phyloP scores from a whole-genome alignment of 2,113 vertebrate genomes.

The Coptodon rendalli region DNA sequence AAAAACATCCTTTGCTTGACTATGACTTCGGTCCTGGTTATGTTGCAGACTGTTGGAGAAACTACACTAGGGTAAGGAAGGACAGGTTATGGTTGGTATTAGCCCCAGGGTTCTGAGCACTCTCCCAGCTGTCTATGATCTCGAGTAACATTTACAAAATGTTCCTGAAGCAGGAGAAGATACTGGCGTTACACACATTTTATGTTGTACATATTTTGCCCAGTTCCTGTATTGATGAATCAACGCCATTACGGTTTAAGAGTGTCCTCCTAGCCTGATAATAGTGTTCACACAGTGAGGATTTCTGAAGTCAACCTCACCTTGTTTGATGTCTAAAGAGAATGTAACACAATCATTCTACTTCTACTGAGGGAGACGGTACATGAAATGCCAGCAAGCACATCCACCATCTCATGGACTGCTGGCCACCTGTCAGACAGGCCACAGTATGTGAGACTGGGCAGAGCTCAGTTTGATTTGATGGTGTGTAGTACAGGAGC shows the following conservation, averaged over 20 bases:
- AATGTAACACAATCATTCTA: not conserved
- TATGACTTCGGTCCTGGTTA: not conserved
- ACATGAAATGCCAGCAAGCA: not conserved
- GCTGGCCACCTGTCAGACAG: not conserved
- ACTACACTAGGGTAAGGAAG: not conserved
- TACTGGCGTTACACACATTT: not conserved
- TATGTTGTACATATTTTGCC: not conserved
- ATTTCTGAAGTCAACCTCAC: not conserved
- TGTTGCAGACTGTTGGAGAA: not conserved
- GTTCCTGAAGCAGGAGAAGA: not conserved
- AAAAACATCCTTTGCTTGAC: not conserved
- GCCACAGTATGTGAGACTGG: not conserved
- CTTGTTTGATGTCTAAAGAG: not conserved
- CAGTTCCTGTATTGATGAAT: not conserved
- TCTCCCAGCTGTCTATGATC: not conserved
- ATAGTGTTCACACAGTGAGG: not conserved
- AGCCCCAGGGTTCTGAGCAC: not conserved
- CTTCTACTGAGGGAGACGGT: not conserved
- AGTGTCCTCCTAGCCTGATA: not conserved
- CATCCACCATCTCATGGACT: not conserved
- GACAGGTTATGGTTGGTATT: not conserved
- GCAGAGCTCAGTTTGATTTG: not conserved
- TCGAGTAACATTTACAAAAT: not conserved
- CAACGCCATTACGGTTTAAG: not conserved
- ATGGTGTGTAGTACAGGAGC: not conserved